Percentiles rank a stretch among this genome's conserved stretches.
phyloP scores from a whole-genome alignment of 2,113 vertebrate genomes.

The Osmerus eperlanus region DNA sequence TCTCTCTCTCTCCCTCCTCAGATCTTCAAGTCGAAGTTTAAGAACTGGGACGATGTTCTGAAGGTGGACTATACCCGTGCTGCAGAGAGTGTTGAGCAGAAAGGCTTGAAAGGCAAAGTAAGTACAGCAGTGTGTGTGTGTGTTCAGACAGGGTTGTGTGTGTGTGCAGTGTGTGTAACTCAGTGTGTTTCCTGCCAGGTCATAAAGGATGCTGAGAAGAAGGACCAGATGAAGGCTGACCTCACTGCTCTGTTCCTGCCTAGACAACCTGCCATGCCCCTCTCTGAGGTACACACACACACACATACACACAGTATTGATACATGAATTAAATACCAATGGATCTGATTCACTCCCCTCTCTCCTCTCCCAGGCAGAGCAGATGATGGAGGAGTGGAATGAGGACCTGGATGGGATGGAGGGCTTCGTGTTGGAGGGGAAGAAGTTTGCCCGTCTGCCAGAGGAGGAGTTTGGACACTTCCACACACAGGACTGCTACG shows the following conservation, averaged over 20 bases:
- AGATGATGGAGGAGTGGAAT: conserved; percentile 97
- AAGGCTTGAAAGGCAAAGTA: conserved; percentile 81
- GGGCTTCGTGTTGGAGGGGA: conserved; percentile 93
- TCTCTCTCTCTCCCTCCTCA: too few relatives aligned
- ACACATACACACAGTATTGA: not conserved
- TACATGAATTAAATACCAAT: too few relatives aligned
- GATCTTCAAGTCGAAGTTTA: conserved; percentile 98
- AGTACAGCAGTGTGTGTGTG: conserved; percentile 4
- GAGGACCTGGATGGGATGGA: conserved; percentile 98
- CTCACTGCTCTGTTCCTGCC: conserved; percentile 94
- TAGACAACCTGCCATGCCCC: conserved; percentile 87
- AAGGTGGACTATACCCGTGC: conserved; percentile 95
- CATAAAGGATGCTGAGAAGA: conserved; percentile 87
- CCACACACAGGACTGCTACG: conserved; percentile 93
- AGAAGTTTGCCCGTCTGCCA: conserved; percentile 92
- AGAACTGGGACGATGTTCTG: conserved; percentile 97
- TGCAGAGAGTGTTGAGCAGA: conserved; percentile 80
- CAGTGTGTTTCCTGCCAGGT: conserved; percentile 53
- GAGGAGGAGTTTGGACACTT: conserved; percentile 98
- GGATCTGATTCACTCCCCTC: too few relatives aligned
- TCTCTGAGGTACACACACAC: conserved; percentile 77
- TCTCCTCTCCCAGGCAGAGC: conserved; percentile 78
- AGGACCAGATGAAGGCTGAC: conserved; percentile 96
- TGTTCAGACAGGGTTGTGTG: not conserved
- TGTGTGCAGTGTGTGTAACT: not conserved